Conservation (phyloP, 2,888 invertebrate species). For the Euphydryas editha region DNA sequence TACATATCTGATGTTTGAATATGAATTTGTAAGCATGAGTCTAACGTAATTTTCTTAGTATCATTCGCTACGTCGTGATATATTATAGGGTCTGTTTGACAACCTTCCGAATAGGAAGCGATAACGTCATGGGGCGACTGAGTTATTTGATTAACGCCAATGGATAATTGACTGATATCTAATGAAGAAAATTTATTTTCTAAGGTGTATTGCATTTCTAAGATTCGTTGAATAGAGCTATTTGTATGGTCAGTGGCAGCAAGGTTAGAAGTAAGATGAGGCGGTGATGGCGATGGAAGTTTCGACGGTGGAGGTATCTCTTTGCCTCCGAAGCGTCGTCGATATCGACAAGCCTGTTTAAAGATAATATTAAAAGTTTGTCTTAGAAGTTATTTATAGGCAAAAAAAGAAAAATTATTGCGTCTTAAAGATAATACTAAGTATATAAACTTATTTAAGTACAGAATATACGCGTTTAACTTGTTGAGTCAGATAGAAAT, state of each 20-base stretch:
- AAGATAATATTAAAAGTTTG: slow-evolving; percentile 61
- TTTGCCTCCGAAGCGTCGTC: slow-evolving; percentile 72
- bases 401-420: slow-evolving; percentile 14
- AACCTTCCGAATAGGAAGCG: slow-evolving; percentile 67
- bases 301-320: slow-evolving; percentile 64
- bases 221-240: slow-evolving; percentile 64
- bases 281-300: slow-evolving; percentile 58
- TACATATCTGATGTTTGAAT: slow-evolving; percentile 66
- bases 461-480: slow-evolving; percentile 56
- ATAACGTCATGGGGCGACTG: slow-evolving; percentile 72
- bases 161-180: slow-evolving; percentile 63
- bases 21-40: slow-evolving; percentile 68
- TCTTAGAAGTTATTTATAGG: slow-evolving; percentile 39
- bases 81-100: slow-evolving; percentile 73
- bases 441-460: slow-evolving; percentile 46
- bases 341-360: slow-evolving; percentile 80
- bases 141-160: slow-evolving; percentile 67
- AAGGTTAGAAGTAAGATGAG: slow-evolving; percentile 57
- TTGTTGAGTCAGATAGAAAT: slow-evolving; percentile 59
- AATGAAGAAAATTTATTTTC: slow-evolving; percentile 71
- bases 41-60: slow-evolving; percentile 68
- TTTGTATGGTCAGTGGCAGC: slow-evolving; percentile 58
- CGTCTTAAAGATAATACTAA: slow-evolving; percentile 18
- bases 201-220: slow-evolving; percentile 74
- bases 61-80: slow-evolving; percentile 69